phyloP scores from a whole-genome alignment of 1,140 invertebrate genomes.

The Laupala kohalensis region DNA sequence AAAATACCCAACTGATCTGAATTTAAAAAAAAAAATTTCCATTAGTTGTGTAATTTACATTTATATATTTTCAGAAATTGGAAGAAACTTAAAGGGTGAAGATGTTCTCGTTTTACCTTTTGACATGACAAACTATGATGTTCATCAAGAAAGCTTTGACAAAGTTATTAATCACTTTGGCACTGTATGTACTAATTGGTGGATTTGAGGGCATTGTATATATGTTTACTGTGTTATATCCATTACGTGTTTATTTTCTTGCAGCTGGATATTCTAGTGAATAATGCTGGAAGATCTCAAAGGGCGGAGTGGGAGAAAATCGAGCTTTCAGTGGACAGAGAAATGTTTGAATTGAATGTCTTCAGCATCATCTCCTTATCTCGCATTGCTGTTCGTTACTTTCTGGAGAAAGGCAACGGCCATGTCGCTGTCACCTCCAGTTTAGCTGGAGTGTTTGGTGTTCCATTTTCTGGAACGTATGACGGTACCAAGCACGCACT shows the following conservation, averaged over 20 bases:
- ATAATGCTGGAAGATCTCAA: conserved; percentile 73
- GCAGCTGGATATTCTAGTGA: conserved; percentile 63
- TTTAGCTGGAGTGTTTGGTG: conserved; percentile 50
- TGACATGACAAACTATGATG: conserved; percentile 47
- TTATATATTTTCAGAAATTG: background rate
- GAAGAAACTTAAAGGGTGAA: conserved; percentile 31
- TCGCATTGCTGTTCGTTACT: conserved; percentile 51
- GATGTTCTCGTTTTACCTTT: conserved; percentile 59
- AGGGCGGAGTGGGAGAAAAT: conserved; percentile 63
- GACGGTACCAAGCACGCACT: conserved; percentile 68
- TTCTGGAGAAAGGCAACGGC: conserved; percentile 41
- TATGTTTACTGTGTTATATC: background rate
- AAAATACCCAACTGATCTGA: too few species aligned
- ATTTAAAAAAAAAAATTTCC: background rate
- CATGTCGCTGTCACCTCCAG: conserved; percentile 63
- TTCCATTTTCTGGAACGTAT: conserved; percentile 63
- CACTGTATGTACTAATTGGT: conserved; percentile 29
- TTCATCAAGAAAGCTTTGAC: conserved; percentile 47
- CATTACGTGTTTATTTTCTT: background rate
- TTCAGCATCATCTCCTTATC: conserved; percentile 59
- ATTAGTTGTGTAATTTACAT: too few species aligned
- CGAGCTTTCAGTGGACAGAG: conserved; percentile 56
- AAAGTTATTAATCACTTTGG: conserved; percentile 58
- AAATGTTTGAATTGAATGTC: conserved; percentile 72
- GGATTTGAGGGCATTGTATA: background rate